Conservation (phyloP, 2,797 vertebrate species). For the Carapus acus region DNA sequence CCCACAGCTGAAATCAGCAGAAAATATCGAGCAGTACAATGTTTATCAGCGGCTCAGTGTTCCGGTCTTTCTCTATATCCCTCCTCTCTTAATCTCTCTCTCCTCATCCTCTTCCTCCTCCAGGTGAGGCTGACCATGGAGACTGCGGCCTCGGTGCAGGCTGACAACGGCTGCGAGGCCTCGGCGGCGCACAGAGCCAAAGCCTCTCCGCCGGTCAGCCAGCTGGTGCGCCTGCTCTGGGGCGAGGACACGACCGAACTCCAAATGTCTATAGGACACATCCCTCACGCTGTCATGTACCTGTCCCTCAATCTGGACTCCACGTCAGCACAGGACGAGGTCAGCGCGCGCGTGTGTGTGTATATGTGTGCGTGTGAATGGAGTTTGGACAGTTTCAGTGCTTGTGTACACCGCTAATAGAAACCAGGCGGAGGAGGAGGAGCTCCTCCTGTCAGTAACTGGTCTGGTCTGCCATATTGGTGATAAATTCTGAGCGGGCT, state of each 20-base stretch:
- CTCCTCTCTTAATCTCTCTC: too few relatives aligned
- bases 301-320: slow-evolving; percentile 86
- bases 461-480: slow-evolving; percentile 7
- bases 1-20: too few relatives aligned
- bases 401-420: slow-evolving; percentile 12
- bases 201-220: slow-evolving; percentile 70
- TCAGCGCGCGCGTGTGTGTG: slow-evolving; percentile 47
- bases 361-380: slow-evolving; percentile 12
- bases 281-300: slow-evolving; percentile 87
- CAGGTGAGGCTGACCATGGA: slow-evolving; percentile 93
- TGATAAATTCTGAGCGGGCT: slow-evolving; percentile 5
- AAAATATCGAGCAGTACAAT: too few relatives aligned
- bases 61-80: too few relatives aligned
- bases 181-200: slow-evolving; percentile 35
- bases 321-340: slow-evolving; percentile 82
- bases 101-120: background rate
- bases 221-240: slow-evolving; percentile 84
- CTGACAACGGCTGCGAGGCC: slow-evolving; percentile 12
- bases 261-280: slow-evolving; percentile 73
- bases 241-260: slow-evolving; percentile 74
- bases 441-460: slow-evolving; percentile 6
- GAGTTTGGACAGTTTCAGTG: slow-evolving; percentile 40
- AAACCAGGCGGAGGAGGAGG: slow-evolving; percentile 26
- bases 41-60: too few relatives aligned
- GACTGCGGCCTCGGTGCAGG: slow-evolving; percentile 59